phyloP scores from a whole-genome alignment of 2,888 invertebrate species.

The Apotomis betuletana region DNA sequence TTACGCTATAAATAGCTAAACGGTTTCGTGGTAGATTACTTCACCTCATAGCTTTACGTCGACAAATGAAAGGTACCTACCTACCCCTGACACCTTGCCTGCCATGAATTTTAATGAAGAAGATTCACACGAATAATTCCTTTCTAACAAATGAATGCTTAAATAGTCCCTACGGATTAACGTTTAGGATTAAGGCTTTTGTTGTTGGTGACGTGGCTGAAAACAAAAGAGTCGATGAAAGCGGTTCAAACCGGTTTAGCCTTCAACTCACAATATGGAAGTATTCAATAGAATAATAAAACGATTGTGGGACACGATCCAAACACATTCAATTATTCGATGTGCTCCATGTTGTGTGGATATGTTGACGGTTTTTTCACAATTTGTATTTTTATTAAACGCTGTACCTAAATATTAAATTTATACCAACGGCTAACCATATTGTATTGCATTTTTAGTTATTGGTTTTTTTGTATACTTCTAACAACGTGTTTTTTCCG shows the following conservation, averaged over 20 bases:
- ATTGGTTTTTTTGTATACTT: no score
- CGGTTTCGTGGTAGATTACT: conserved; percentile 42
- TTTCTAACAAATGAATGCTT: conserved; percentile 59
- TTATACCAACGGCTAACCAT: no score
- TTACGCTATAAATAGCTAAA: background rate
- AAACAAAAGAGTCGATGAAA: conserved; percentile 48
- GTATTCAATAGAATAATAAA: conserved; percentile 32
- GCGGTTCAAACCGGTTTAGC: conserved; percentile 6
- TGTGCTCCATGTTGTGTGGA: background rate
- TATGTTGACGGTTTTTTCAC: no score
- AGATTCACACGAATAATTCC: conserved; percentile 61
- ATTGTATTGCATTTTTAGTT: no score
- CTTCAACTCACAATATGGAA: conserved; percentile 24
- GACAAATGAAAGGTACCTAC: conserved; percentile 61
- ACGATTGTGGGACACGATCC: background rate
- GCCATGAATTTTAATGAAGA: conserved; percentile 65
- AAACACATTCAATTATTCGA: conserved; percentile 1
- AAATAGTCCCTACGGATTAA: conserved; percentile 60
- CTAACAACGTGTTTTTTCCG: no score
- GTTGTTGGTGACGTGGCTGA: conserved; percentile 44
- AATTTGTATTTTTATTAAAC: background rate
- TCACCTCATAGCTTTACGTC: conserved; percentile 52
- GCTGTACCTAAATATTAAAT: no score
- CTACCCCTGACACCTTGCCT: conserved; percentile 54
- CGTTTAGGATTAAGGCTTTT: conserved; percentile 57